Evolutionary conservation across 1,140 invertebrate genomes (phyloP), one percentile per base, ranked within the genome.

Genomic region (Dreissena rostriformis): DNA sequence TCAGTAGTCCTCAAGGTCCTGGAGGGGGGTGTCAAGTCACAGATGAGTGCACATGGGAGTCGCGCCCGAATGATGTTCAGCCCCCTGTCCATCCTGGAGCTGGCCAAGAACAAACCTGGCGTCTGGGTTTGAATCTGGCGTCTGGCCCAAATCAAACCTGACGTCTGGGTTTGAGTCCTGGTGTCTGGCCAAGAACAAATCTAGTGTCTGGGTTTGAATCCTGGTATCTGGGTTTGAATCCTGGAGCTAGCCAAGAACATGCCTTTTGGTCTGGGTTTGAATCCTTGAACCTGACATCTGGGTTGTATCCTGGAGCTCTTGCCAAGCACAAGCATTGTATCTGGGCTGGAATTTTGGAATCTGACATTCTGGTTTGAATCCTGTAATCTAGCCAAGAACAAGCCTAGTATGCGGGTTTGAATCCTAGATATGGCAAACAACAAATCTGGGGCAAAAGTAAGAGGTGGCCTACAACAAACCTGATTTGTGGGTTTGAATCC

Each of bases 1-100:
- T n/a, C 72, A 82, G 80, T 71, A 67, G 72, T 82, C 80, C 61
- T 82, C 80, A 82, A 82, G 80, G 80, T 82, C 71, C 39, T 82
- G 80, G 80, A 82, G 80, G 80, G 80, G 75, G 73, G 80, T 82
- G 51, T 63, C 39, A 49, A 71, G 67, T 51, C 80, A 19, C 70
- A 82, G 55, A 49, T 82, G 57, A 82, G 57, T 12, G 17, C 22
- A 19, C 22, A 19, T 11, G 57, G 57, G 57, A 49, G 67, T 29
- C 52, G 63, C 19, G 28, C 22, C 24, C 28, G 51, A 22, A 29
- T 82, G 7, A 7, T 49, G 0, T 24, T 71, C 22, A 82, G 71
- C 26, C 72, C 71, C 11, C 61, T 82, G 4, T 57, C 57, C 19
- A 24, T 82, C 22, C 72, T 82, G 29, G 70, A 67, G 17, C 51